Evolutionary conservation across 2,888 invertebrate genomes (phyloP).

Genomic region (Sminthurinus aureus): DNA sequence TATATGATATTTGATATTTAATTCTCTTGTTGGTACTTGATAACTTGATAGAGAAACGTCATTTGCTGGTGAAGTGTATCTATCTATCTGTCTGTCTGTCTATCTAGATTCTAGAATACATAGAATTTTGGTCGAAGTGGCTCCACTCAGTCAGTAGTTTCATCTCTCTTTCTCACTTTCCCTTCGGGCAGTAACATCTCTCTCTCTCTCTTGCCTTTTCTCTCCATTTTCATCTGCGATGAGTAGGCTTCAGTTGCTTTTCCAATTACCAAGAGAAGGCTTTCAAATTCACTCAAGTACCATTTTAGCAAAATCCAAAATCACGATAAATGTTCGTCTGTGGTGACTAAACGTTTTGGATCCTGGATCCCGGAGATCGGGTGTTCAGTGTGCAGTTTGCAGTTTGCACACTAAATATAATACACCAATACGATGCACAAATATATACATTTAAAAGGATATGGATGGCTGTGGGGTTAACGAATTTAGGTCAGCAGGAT

Average conservation of each 20-base stretch:
- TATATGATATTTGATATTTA: neutral
- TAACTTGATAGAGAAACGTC: neutral
- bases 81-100: neutral
- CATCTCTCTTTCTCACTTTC: no score
- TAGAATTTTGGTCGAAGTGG: no score
- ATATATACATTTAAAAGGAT: neutral
- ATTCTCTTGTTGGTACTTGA: neutral
- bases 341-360: neutral
- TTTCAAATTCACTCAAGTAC: slow-evolving; percentile 34
- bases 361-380: neutral
- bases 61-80: neutral
- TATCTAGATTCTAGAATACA: neutral
- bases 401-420: no score
- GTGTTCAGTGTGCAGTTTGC: no score
- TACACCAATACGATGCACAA: neutral
- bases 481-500: neutral
- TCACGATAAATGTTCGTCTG: slow-evolving; percentile 31
- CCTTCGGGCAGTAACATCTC: no score
- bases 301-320: slow-evolving; percentile 30
- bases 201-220: neutral
- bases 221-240: neutral
- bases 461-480: neutral
- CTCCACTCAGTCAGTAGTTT: no score
- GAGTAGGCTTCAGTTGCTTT: slow-evolving; percentile 27
- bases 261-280: slow-evolving; percentile 35